Conservation (phyloP, 2,888 invertebrate genomes). For the Masnerella sp. region DNA sequence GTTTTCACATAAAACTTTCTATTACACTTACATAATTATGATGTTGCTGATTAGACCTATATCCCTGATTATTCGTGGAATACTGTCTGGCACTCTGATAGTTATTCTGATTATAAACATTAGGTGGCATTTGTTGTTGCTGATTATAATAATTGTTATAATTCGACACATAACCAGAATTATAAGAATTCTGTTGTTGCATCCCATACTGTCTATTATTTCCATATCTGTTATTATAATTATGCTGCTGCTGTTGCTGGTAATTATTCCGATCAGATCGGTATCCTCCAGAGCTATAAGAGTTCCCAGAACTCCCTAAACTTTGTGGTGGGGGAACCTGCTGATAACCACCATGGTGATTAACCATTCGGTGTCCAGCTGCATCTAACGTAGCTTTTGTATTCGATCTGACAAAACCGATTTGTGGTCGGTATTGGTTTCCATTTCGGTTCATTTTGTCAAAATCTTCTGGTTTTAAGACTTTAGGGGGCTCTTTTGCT, state of each 20-base stretch:
- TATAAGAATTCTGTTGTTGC: not conserved
- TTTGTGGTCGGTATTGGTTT: conserved; percentile 83
- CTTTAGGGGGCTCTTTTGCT: conserved; percentile 85
- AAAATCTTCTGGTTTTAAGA: conserved; percentile 88
- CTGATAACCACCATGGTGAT: conserved; percentile 73
- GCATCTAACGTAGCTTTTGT: conserved; percentile 83
- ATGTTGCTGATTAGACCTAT: conserved; percentile 20
- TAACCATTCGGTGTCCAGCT: conserved; percentile 87
- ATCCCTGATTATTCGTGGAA: conserved; percentile 28
- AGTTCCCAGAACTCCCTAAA: conserved; percentile 19
- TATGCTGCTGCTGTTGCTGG: conserved; percentile 1
- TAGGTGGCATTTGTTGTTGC: not conserved
- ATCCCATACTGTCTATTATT: conserved; percentile 13
- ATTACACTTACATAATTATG: conserved; percentile 26
- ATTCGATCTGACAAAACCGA: conserved; percentile 85
- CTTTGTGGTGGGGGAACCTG: conserved; percentile 71
- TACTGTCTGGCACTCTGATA: conserved; percentile 32
- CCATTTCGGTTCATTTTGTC: conserved; percentile 80
- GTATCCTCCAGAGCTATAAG: conserved; percentile 19
- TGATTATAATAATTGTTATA: too few species aligned
- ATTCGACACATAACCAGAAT: conserved; percentile 4
- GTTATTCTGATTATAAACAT: conserved; percentile 13
- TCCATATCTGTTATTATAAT: conserved; percentile 16
- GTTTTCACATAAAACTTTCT: too few species aligned
- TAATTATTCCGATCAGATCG: conserved; percentile 5